Conservation (phyloP, 1,140 invertebrate species). For the Eriosoma lanigerum region DNA sequence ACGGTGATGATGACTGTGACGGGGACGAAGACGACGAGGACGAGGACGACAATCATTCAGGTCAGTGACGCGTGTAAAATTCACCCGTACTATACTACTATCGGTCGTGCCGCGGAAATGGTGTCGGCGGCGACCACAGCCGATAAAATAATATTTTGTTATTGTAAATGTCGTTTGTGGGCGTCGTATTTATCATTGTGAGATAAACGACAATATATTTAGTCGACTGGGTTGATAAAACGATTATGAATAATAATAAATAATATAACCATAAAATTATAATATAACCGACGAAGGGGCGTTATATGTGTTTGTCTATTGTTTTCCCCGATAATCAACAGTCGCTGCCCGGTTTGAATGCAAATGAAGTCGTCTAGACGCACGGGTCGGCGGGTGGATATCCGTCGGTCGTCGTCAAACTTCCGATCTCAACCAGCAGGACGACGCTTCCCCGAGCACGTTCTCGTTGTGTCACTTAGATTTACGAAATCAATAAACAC, state of each 20-base stretch:
- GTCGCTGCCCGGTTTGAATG: slow-evolving; percentile 11
- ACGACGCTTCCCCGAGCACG: not conserved
- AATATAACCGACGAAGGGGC: not conserved
- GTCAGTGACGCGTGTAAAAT: slow-evolving; percentile 2
- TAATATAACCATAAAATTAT: not conserved
- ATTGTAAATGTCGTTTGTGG: too few relatives aligned
- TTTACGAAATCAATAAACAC: too few relatives aligned
- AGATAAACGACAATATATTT: not conserved
- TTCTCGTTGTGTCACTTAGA: not conserved
- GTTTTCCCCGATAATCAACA: slow-evolving; percentile 11
- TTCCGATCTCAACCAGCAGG: not conserved
- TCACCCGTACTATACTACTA: too few relatives aligned
- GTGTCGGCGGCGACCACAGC: too few relatives aligned
- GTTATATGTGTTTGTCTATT: not conserved
- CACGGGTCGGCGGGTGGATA: not conserved
- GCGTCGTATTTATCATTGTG: too few relatives aligned
- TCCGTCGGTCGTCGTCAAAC: not conserved
- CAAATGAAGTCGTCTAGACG: slow-evolving; percentile 34
- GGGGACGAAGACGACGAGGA: slow-evolving; percentile 10
- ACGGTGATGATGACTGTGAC: not conserved
- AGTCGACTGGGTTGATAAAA: not conserved
- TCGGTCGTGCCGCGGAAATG: too few relatives aligned
- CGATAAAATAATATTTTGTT: too few relatives aligned
- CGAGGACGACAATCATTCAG: slow-evolving; percentile 27
- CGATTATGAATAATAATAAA: not conserved